These are phyloP conservation scores for Varanus komodoensis DNA, from an alignment of 2,113 vertebrate species.

Conservation along the genomic window DNA sequence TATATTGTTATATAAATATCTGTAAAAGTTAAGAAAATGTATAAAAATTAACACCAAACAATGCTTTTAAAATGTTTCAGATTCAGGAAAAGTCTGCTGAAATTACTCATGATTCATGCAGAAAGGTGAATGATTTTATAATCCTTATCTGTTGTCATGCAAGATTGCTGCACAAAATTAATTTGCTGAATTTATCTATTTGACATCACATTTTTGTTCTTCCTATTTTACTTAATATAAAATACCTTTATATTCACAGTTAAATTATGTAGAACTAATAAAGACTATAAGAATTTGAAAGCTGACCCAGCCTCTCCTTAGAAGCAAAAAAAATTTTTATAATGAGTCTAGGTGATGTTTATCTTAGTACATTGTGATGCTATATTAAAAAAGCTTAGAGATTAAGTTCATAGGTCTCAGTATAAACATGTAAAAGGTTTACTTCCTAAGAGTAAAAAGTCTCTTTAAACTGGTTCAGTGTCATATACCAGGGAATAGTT, in stretches of 20 bases:
- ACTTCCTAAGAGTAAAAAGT: too few species aligned
- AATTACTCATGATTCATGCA: background rate
- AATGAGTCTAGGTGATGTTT: background rate
- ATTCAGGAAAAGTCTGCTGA: background rate
- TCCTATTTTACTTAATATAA: background rate
- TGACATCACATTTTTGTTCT: background rate
- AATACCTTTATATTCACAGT: background rate
- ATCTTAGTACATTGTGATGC: too few species aligned
- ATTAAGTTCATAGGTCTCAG: too few species aligned
- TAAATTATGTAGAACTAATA: background rate
- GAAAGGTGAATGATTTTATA: background rate
- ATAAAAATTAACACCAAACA: background rate
- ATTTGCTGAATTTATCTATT: background rate
- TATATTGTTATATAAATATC: background rate
- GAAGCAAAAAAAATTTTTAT: background rate
- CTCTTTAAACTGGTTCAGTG: too few species aligned
- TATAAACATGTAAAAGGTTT: too few species aligned
- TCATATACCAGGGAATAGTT: too few species aligned
- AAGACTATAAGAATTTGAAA: background rate
- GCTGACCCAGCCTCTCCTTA: background rate
- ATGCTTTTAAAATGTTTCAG: background rate
- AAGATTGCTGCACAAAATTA: background rate
- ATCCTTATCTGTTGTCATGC: background rate
- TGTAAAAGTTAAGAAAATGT: background rate
- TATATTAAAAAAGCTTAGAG: too few species aligned